Evolutionary conservation across 2,797 vertebrate species (phyloP).

Genomic region (Australoheros facetus): DNA sequence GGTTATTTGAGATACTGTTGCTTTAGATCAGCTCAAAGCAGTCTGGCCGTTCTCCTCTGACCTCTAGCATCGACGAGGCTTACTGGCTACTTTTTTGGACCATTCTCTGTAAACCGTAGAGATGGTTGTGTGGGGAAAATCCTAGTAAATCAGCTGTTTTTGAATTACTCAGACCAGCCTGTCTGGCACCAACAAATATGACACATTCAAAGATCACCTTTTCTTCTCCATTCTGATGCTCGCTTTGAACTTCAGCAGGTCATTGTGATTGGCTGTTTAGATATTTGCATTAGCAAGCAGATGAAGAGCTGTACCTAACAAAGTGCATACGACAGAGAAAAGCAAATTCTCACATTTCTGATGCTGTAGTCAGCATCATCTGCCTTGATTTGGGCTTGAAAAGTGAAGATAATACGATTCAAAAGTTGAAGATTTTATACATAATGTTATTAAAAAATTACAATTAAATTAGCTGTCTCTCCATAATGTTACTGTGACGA

Average conservation of each 20-base stretch:
- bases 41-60: neutral
- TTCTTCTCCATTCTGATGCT: neutral
- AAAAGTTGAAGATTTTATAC: neutral
- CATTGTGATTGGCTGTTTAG: neutral
- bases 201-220: neutral
- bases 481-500: neutral
- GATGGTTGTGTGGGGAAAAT: neutral
- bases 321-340: too few relatives aligned
- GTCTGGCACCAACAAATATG: neutral
- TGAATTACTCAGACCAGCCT: neutral
- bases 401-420: neutral
- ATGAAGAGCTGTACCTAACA: too few relatives aligned
- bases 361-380: neutral
- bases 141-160: neutral
- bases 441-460: neutral
- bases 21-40: neutral
- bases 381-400: neutral
- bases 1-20: neutral
- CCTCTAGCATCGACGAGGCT: neutral
- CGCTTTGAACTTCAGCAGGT: too few relatives aligned
- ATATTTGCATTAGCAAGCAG: neutral
- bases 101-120: too few relatives aligned
- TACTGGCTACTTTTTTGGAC: too few relatives aligned
- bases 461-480: neutral
- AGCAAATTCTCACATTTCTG: too few relatives aligned